Evolutionary conservation across 2,113 vertebrate species (phyloP).

Genomic region (Osmerus eperlanus): DNA sequence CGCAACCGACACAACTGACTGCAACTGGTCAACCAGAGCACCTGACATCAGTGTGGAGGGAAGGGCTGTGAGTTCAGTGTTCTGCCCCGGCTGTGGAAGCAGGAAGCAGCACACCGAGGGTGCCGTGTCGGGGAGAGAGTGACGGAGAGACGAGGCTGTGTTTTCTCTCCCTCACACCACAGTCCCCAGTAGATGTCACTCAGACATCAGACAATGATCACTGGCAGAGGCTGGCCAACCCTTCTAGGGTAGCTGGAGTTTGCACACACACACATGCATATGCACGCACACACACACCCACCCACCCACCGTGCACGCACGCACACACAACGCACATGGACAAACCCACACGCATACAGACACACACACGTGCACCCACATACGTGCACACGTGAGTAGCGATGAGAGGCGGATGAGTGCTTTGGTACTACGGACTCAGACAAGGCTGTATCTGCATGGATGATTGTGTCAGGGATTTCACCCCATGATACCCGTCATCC

Average conservation of each 20-base stretch:
- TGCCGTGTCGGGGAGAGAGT: neutral
- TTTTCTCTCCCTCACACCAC: constrained; percentile 51
- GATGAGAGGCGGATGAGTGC: neutral
- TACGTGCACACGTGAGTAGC: neutral
- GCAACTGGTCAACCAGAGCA: too few relatives aligned
- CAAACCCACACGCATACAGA: neutral
- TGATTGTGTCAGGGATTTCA: too few relatives aligned
- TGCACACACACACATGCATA: neutral
- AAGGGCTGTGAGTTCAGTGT: too few relatives aligned
- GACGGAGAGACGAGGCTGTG: neutral
- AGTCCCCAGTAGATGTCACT: constrained; percentile 75
- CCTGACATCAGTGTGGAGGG: too few relatives aligned
- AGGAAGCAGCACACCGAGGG: too few relatives aligned
- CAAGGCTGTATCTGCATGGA: too few relatives aligned
- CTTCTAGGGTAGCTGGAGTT: neutral
- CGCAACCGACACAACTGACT: too few relatives aligned
- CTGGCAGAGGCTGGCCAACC: neutral
- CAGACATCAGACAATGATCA: constrained; percentile 26
- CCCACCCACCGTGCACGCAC: neutral
- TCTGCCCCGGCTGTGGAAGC: too few relatives aligned
- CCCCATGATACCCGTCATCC: neutral
- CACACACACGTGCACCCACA: neutral
- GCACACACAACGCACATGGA: neutral
- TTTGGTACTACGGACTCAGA: too few relatives aligned
- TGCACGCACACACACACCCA: neutral